These are phyloP conservation scores for Hemicentrotus pulcherrimus DNA, from an alignment of 35 echinoderm and acorn worm genomes.

Conservation along the genomic window DNA sequence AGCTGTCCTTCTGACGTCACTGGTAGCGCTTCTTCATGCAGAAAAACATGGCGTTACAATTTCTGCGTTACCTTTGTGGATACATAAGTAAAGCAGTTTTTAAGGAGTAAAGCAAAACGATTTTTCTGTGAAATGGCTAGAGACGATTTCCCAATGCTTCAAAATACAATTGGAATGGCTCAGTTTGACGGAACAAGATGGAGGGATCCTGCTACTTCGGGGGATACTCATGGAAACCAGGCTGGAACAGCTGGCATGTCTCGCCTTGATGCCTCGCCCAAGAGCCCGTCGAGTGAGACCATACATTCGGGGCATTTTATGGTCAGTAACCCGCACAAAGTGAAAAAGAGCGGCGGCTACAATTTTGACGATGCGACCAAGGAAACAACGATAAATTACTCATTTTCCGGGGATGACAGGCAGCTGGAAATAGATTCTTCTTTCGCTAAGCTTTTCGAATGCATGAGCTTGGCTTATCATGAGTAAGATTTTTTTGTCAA, in stretches of 20 bases:
- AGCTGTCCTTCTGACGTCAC: not conserved
- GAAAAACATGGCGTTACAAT: not conserved
- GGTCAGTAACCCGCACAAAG: constrained; percentile 91
- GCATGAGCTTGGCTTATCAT: constrained; percentile 91
- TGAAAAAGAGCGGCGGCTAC: constrained; percentile 68
- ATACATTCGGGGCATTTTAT: constrained; percentile 98
- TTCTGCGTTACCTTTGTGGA: not conserved
- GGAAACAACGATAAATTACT: constrained; percentile 68
- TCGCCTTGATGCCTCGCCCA: not conserved
- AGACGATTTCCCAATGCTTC: constrained; percentile 51
- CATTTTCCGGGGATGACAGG: constrained; percentile 51
- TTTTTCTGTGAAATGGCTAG: constrained; percentile 53
- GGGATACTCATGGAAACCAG: constrained; percentile 17
- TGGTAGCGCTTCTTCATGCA: not conserved
- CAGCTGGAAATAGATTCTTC: constrained; percentile 79
- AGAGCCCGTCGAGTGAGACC: constrained; percentile 47
- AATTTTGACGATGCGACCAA: constrained; percentile 71
- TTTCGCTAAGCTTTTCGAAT: constrained; percentile 94
- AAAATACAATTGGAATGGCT: constrained; percentile 17
- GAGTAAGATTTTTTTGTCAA: constrained; percentile 57
- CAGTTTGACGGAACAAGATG: constrained; percentile 52
- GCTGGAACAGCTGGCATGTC: constrained; percentile 17
- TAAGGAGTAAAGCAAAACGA: not conserved
- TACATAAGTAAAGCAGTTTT: not conserved
- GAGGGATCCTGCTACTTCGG: constrained; percentile 37